Evolutionary conservation across 2,113 vertebrate genomes (phyloP), one percentile per base, ranked within the genome.

Genomic region (Oceanites oceanicus): DNA sequence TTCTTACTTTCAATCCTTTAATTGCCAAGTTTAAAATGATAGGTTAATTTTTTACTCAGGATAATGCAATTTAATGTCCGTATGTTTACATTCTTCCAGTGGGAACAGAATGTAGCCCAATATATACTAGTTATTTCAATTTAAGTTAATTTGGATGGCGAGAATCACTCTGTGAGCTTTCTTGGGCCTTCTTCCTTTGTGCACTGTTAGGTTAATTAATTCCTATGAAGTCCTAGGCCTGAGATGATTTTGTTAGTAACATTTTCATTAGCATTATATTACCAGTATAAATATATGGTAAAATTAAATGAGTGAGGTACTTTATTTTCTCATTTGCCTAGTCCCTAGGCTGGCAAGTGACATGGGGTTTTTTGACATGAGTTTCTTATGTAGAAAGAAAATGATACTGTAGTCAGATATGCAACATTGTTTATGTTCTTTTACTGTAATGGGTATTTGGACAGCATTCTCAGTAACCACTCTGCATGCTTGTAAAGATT

Each of bases 381-480:
- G 13, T 93, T 95, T 93, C 73, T 92, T 95, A 59, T 92, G 83
- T 73, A 94, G 78, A 81, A 94, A 76, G 59, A 93, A 96, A 92
- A 93, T 58, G 19, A 65, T 92, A 73, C 42, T 95, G 70, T 87
- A 92, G 90, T 88, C 83, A 94, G 86, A 95, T 94, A 91, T 83
- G 71, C 89, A 94, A 26, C 42, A 12, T 77, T 95, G 82, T 97
- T 97, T 97, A 93, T 97, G 63, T 96, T 96, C 92, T 95, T 97
- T 94, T 95, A 76, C 91, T 85, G 82, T 93, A 95, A 96, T 89
- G 77, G 95, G 75, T 91, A 67, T 97, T 95, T 95, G 74, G 88
- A 93, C 74, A 3, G 85, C 78, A 85, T 95, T 97, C 89, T 96
- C 62, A 75, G 96, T 96, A 93, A 94, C 83, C 70, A 80, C 79